phyloP scores from a whole-genome alignment of 92 coral and sea anemone species.

The Epizoanthus scotinus region DNA sequence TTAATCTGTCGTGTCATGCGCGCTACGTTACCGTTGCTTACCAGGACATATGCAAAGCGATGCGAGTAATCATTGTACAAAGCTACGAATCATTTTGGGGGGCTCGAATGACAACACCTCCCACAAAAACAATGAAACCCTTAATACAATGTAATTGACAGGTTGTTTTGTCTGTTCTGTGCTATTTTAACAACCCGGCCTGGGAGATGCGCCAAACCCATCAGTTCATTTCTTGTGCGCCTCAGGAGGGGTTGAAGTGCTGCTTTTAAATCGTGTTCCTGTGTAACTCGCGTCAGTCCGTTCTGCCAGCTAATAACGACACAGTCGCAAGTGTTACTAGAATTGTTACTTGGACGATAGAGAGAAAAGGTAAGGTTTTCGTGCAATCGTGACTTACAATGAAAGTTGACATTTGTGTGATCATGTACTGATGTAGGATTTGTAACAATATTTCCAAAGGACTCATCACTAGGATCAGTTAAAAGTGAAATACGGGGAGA shows the following conservation, averaged over 20 bases:
- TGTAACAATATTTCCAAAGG: conserved; percentile 20
- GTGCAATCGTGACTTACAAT: not conserved
- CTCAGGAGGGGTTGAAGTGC: conserved; percentile 26
- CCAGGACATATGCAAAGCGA: not conserved
- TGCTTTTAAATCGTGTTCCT: conserved; percentile 8
- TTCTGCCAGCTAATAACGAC: not conserved
- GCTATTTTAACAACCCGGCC: conserved; percentile 62
- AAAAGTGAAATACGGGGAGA: not conserved
- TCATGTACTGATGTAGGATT: not conserved
- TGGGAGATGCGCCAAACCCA: conserved; percentile 45
- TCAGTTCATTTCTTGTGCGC: conserved; percentile 19
- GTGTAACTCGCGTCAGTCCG: not conserved
- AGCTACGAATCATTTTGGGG: conserved; percentile 19
- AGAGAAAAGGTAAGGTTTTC: conserved; percentile 15
- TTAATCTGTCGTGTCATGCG: not conserved
- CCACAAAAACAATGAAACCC: conserved; percentile 56
- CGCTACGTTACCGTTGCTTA: conserved; percentile 6
- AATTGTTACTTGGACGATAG: not conserved
- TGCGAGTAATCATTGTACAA: conserved; percentile 31
- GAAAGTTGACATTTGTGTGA: not conserved
- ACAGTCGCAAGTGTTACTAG: not conserved
- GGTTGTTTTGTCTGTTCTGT: conserved; percentile 57
- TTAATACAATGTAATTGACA: conserved; percentile 76
- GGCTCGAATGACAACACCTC: conserved; percentile 40
- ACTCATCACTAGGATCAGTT: not conserved